Evolutionary conservation across 2,113 vertebrate species (phyloP), one percentile per base, ranked within the genome.

Genomic region (Uria lomvia): DNA sequence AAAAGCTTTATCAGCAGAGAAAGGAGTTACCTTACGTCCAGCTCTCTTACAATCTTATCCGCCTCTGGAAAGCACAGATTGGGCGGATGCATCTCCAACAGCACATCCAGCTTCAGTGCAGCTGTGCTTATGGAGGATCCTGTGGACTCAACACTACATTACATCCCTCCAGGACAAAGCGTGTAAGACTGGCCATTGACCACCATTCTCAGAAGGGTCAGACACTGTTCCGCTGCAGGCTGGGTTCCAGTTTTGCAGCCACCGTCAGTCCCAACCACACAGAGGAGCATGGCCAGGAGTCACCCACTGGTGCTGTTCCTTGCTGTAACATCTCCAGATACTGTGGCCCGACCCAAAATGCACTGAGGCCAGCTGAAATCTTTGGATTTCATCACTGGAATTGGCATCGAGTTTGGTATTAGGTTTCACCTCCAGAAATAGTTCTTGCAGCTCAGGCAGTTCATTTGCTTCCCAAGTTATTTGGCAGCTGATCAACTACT

Each of bases 151-250:
- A 3, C 56, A 4, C 10, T 2, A 2, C 76, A 1, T 8, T 13
- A 8, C 26, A 4, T 1, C 2, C 3, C 17, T 19, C 45, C 34
- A 15, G 34, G 22, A 43, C 77, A 53, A 24, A 26, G 16, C 6
- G 10, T 0, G 8, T 0, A 12, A 34, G 15, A 5, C 47, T 3
- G 38, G 47, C 42, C 75, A 40, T 6, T 4, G 6, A 11, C 8
- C 2, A 0, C 5, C 56, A 1, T 2, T 9, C 43, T 16, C 38
- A 34, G 26, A 16, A 12, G 30, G 23, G 52, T 2, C 71, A 43
- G 26, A 4, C 38, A 6, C 15, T 2, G 7, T 4, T 43, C 70
- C 43, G 9, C 32, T 0, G 7, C 47, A 27, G 55, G 56, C 56
- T 85, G 53, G 1, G 4, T 7, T 36, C 58, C 89, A 32, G 38